phyloP scores from a whole-genome alignment of 1,140 invertebrate genomes.

The Penaeus japonicus region DNA sequence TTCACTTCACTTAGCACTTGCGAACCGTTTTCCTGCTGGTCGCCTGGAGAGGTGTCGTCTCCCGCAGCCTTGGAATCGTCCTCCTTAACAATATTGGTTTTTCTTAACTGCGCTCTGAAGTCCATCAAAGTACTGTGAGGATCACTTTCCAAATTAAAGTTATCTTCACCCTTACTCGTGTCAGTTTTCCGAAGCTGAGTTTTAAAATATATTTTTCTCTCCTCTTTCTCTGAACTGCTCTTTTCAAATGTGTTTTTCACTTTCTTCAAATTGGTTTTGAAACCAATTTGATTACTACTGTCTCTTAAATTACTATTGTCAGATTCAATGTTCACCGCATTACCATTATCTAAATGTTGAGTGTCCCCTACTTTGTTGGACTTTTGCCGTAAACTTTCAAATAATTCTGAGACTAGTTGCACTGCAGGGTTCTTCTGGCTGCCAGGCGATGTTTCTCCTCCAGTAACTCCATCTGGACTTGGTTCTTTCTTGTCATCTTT shows the following conservation, averaged over 20 bases:
- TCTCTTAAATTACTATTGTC: constrained; percentile 47
- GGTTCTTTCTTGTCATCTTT: neutral
- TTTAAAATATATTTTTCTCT: constrained; percentile 68
- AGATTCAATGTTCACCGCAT: constrained; percentile 40
- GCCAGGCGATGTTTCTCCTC: constrained; percentile 24
- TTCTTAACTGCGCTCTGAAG: constrained; percentile 83
- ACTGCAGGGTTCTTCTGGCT: constrained; percentile 74
- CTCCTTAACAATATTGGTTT: constrained; percentile 71
- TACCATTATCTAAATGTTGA: constrained; percentile 61
- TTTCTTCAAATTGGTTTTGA: constrained; percentile 57
- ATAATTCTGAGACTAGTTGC: constrained; percentile 78
- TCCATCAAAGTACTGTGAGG: constrained; percentile 67
- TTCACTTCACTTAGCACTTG: constrained; percentile 67
- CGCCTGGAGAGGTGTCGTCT: constrained; percentile 60
- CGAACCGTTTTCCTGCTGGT: constrained; percentile 52
- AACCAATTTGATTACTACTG: constrained; percentile 35
- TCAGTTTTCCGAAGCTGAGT: constrained; percentile 66
- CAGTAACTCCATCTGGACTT: neutral
- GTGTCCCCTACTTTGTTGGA: constrained; percentile 56
- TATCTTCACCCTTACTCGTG: constrained; percentile 66
- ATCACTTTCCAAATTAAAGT: constrained; percentile 62
- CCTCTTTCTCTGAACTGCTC: constrained; percentile 39
- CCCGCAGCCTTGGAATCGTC: constrained; percentile 24
- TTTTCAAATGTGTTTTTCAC: constrained; percentile 51
- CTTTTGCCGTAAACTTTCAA: constrained; percentile 63